Base-by-base conservation (phyloP, 2,888 invertebrate genomes). In the Tetranychus piercei region DNA sequence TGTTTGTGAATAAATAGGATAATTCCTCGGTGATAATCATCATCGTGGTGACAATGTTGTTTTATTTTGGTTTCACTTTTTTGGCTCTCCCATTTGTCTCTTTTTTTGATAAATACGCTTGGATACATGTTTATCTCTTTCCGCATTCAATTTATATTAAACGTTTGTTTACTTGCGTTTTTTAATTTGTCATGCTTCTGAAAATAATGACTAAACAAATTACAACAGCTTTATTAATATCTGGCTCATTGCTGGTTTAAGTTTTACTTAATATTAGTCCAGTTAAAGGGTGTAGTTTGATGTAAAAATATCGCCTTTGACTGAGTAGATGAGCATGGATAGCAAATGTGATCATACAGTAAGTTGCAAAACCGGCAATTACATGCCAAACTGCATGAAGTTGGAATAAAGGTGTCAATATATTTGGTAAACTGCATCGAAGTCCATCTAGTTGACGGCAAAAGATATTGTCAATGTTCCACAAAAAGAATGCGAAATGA, bases 311-410 rank as follows among this genome's bases (percentile, higher is more conserved):
- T 69, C 69, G n/a, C 11, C 34, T n/a, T 69, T 20, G 20, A 23
- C 69, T 20, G 22, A 69, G 22, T 20, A 69, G 20, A 22, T 69
- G 69, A 23, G 34, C 22, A 9, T 69, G 69, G 1, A 69, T 69
- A 22, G 34, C 69, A 9, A 69, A 69, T 20, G 34, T 23, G 18
- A 23, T 23, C 22, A 69, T 23, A 23, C 22, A 69, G 20, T 23
- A 23, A 11, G 69, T 69, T 22, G 69, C 69, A 69, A 69, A 80
- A 2, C 84, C 84, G 44, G 84, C 83, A 71, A 84, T 79, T 66
- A 82, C 78, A 78, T 84, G 84, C 84, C 84, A 84, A 84, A 84
- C 84, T 4, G 82, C 83, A 79, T 84, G 84, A 18, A 83, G 79
- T 77, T 84, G 83, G 45, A 82, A 81, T 7, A 84, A 64, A 66